Conservation (phyloP, 2,888 invertebrate species). For the Seira musarum region DNA sequence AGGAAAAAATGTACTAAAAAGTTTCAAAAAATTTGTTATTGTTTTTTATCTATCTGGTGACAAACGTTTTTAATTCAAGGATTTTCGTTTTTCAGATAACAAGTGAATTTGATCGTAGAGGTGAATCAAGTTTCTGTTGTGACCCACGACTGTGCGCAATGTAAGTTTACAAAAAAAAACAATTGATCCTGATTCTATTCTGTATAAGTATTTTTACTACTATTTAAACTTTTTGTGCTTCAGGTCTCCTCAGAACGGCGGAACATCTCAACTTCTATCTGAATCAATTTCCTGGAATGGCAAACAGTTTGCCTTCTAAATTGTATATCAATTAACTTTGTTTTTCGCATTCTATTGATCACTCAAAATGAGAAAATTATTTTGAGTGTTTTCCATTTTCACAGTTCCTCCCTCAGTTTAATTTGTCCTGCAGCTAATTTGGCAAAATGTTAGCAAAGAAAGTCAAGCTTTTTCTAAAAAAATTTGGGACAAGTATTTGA, state of each 20-base stretch:
- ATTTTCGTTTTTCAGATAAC: constrained; percentile 25
- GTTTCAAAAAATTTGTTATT: neutral
- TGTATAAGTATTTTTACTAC: neutral
- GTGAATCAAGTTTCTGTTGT: constrained; percentile 35
- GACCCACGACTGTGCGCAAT: constrained; percentile 23
- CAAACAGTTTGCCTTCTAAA: constrained; percentile 31
- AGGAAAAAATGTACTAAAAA: constrained; percentile 36
- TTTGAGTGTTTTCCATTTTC: neutral
- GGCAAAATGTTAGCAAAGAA: constrained; percentile 24
- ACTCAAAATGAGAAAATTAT: constrained; percentile 15
- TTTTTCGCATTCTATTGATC: neutral
- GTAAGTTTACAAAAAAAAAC: constrained; percentile 17
- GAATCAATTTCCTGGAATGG: constrained; percentile 40
- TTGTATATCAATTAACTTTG: constrained; percentile 12
- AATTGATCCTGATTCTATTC: neutral
- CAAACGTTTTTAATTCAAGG: neutral
- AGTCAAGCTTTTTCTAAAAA: too few relatives aligned
- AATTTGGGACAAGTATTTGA: too few relatives aligned
- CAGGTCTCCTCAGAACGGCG: constrained; percentile 27
- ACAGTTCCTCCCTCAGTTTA: constrained; percentile 23
- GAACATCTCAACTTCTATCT: constrained; percentile 27
- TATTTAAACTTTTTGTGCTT: neutral
- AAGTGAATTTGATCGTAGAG: constrained; percentile 22
- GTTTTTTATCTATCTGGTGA: neutral
- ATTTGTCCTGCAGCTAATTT: constrained; percentile 20